Percentiles rank a stretch among this genome's conserved stretches.
Evolutionary conservation across 2,888 invertebrate species (phyloP).

Genomic region (Tachina grossa): DNA sequence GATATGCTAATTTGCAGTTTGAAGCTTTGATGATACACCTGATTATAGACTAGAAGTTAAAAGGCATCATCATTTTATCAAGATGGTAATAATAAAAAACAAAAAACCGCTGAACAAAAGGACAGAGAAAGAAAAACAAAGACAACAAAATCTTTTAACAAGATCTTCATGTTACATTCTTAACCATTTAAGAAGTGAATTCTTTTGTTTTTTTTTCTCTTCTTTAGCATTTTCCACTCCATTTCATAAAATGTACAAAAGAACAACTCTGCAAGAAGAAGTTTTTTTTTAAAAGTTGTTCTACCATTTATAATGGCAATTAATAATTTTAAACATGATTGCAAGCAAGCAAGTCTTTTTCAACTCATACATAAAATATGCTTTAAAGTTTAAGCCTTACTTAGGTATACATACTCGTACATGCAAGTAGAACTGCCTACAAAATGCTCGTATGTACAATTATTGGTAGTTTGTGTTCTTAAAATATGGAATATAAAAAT

Average conservation of each 20-base stretch:
- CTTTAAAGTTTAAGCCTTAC: background rate
- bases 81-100: conserved; percentile 24
- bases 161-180: conserved; percentile 56
- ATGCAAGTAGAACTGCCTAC: background rate
- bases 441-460: background rate
- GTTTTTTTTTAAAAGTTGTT: conserved; percentile 44
- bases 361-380: conserved; percentile 45
- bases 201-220: conserved; percentile 16
- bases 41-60: conserved; percentile 56
- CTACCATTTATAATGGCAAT: conserved; percentile 64
- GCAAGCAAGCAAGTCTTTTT: conserved; percentile 31
- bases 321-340: conserved; percentile 72
- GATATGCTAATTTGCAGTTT: conserved; percentile 56
- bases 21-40: conserved; percentile 45
- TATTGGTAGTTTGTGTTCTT: conserved; percentile 36
- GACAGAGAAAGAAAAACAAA: background rate
- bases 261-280: background rate
- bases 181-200: conserved; percentile 37
- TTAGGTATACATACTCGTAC: background rate
- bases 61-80: conserved; percentile 58
- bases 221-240: conserved; percentile 40
- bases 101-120: conserved; percentile 14
- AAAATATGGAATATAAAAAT: conserved; percentile 67
- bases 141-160: conserved; percentile 44
- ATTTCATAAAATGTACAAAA: conserved; percentile 19